Evolutionary conservation across 2,888 invertebrate genomes (phyloP).

Genomic region (Tetragnatha montana): DNA sequence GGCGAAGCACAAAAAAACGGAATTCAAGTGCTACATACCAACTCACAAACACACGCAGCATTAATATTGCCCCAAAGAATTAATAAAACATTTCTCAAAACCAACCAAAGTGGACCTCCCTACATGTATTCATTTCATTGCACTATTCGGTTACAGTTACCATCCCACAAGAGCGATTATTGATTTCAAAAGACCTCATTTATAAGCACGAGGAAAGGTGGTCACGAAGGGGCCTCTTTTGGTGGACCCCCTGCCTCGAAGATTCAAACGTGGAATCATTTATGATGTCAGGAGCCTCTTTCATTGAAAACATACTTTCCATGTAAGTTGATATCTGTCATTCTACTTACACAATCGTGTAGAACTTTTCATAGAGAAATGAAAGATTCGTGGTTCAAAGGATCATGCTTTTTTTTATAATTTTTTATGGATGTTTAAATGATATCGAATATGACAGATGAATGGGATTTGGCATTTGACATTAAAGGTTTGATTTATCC

Average conservation of each 20-base stretch:
- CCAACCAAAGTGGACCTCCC: background rate
- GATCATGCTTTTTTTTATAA: too few relatives aligned
- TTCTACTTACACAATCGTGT: background rate
- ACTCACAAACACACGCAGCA: background rate
- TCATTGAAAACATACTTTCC: background rate
- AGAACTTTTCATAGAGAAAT: background rate
- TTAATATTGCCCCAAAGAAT: background rate
- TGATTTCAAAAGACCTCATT: conserved; percentile 8
- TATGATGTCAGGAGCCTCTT: background rate
- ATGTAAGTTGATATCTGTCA: background rate
- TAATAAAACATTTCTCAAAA: background rate
- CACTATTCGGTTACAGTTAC: background rate
- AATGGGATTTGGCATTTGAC: background rate
- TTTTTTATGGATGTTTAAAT: background rate
- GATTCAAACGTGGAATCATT: background rate
- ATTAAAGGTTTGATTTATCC: background rate
- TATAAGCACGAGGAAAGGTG: background rate
- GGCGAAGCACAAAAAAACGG: too few relatives aligned
- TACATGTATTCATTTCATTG: background rate
- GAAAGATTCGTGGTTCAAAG: too few relatives aligned
- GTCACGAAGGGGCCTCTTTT: conserved; percentile 1
- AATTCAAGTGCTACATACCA: too few relatives aligned
- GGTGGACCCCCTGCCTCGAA: background rate
- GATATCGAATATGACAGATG: conserved; percentile 15
- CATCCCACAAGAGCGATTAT: background rate